Conservation (phyloP, 2,888 invertebrate genomes). For the Rotaria magnacalcarata region DNA sequence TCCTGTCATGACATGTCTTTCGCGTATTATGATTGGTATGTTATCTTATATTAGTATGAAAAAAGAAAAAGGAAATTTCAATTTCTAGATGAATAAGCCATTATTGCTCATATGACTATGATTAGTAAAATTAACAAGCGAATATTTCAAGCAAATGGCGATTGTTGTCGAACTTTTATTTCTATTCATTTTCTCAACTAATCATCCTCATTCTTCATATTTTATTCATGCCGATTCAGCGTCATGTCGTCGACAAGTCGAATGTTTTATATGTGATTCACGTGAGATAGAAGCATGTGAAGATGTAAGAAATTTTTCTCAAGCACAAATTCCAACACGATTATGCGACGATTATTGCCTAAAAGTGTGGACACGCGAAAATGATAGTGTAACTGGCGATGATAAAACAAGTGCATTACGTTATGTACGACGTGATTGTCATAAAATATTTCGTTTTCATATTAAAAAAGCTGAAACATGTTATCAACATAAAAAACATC, state of each 20-base stretch:
- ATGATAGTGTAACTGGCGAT: not conserved
- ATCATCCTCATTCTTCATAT: not conserved
- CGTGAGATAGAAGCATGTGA: not conserved
- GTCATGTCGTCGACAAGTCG: slow-evolving; percentile 18
- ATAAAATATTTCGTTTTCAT: slow-evolving; percentile 33
- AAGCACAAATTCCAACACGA: slow-evolving; percentile 9
- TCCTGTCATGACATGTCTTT: not conserved
- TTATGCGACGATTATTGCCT: slow-evolving; percentile 36
- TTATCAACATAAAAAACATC: slow-evolving; percentile 35
- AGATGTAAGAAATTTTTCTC: slow-evolving; percentile 14
- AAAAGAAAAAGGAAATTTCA: not conserved
- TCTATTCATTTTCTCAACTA: not conserved
- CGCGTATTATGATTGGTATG: not conserved
- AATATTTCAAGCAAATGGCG: not conserved
- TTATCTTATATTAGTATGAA: not conserved
- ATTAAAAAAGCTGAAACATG: slow-evolving; percentile 33
- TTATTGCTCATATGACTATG: not conserved
- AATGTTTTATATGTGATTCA: slow-evolving; percentile 32
- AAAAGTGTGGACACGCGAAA: slow-evolving; percentile 34
- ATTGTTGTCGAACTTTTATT: not conserved
- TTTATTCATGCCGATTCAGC: slow-evolving; percentile 3
- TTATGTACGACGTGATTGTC: slow-evolving; percentile 33
- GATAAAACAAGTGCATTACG: not conserved
- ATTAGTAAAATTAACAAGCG: not conserved
- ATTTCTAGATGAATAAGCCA: slow-evolving; percentile 10